These are phyloP conservation scores for Agrypnus murinus DNA, from an alignment of 2,888 invertebrate species.

Conservation along the genomic window DNA sequence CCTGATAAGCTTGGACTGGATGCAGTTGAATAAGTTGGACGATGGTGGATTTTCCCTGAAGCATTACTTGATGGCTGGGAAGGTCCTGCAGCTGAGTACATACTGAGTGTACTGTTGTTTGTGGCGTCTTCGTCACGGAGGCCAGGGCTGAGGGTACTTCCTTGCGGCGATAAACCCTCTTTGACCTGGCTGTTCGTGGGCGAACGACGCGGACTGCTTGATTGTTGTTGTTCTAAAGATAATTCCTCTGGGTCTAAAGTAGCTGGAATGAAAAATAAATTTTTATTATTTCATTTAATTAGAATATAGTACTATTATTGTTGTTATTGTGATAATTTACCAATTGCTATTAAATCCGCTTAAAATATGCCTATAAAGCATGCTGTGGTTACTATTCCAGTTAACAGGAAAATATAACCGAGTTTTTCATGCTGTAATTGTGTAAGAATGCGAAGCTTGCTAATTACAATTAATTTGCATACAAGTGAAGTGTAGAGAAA, in stretches of 20 bases:
- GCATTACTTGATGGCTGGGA: slow-evolving; percentile 63
- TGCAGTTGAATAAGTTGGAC: slow-evolving; percentile 83
- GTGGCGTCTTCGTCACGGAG: slow-evolving; percentile 84
- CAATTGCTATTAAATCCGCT: background rate
- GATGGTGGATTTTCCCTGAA: slow-evolving; percentile 68
- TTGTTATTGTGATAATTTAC: background rate
- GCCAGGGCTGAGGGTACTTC: slow-evolving; percentile 75
- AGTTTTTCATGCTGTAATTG: slow-evolving; percentile 1
- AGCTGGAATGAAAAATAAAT: slow-evolving; percentile 76
- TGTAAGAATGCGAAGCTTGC: slow-evolving; percentile 9
- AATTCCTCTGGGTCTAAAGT: slow-evolving; percentile 87
- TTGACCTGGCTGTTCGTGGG: slow-evolving; percentile 70
- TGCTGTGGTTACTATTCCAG: background rate
- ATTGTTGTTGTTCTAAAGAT: slow-evolving; percentile 78
- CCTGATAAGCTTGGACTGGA: slow-evolving; percentile 72
- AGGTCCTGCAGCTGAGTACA: slow-evolving; percentile 72
- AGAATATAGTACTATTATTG: too few relatives aligned
- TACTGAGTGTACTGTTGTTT: slow-evolving; percentile 80
- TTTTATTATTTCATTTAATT: background rate
- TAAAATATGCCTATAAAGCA: background rate
- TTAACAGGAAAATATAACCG: background rate
- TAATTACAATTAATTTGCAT: slow-evolving; percentile 15
- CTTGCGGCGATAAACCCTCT: slow-evolving; percentile 74
- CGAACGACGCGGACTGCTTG: slow-evolving; percentile 63
- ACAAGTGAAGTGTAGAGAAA: slow-evolving; percentile 4